phyloP scores from a whole-genome alignment of 2,113 vertebrate genomes.

The Varanus salvator region DNA sequence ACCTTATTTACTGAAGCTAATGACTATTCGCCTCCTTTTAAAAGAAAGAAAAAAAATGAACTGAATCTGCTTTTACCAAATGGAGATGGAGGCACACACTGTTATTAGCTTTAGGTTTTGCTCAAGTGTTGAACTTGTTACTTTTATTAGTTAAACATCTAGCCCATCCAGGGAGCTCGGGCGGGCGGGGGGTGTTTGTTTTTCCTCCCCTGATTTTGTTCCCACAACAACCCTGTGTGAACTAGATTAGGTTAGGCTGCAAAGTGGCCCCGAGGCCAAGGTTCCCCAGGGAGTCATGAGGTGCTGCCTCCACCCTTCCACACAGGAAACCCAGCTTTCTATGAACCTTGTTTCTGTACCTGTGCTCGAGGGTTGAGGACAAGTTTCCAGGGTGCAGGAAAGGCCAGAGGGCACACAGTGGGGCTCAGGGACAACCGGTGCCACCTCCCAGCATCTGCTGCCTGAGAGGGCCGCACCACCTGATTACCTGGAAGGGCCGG shows the following conservation, averaged over 20 bases:
- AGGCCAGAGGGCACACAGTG: too few species aligned
- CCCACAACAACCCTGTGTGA: not conserved
- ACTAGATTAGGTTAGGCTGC: not conserved
- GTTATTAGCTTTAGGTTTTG: not conserved
- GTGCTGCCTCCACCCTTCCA: too few species aligned
- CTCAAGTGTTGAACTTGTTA: not conserved
- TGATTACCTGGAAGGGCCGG: too few species aligned
- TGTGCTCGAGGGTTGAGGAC: too few species aligned
- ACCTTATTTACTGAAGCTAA: slow-evolving; percentile 60
- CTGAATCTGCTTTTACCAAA: slow-evolving; percentile 53
- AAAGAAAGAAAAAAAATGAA: not conserved
- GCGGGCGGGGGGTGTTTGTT: not conserved
- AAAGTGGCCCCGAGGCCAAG: not conserved
- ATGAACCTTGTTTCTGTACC: too few species aligned
- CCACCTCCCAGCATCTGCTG: too few species aligned
- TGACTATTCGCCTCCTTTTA: slow-evolving; percentile 27
- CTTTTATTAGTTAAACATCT: not conserved
- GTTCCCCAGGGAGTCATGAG: not conserved
- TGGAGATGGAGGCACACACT: slow-evolving; percentile 25
- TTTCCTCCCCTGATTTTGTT: not conserved
- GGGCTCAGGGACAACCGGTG: too few species aligned
- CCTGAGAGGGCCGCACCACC: too few species aligned
- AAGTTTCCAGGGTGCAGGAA: too few species aligned
- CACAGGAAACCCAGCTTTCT: too few species aligned
- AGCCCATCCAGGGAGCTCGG: not conserved